Evolutionary conservation across 2,113 vertebrate genomes (phyloP), one percentile per base, ranked within the genome.

Genomic region (Columbina picui): DNA sequence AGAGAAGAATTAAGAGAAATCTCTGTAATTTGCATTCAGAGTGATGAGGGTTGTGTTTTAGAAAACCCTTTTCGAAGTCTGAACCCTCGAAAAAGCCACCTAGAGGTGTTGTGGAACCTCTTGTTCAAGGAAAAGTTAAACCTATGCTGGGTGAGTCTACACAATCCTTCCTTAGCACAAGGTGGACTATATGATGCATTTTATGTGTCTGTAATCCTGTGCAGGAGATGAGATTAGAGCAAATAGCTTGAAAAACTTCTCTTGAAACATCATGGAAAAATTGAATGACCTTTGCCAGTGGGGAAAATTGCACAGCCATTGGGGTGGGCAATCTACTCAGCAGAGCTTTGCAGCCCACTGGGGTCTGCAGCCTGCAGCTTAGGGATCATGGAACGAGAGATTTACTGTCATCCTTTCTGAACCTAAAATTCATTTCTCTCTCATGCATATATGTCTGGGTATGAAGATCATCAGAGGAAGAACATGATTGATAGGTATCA

Each of bases 221-320:
- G 30, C 12, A 23, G 59, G 34, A 81, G 43, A 43, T 43, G 29
- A 64, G 9, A 68, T 20, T 10, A 26, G 23, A 69, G 41, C 5
- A 30, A 65, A 56, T 3, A 76, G 10, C 56, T 59, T 64, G 61
- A 27, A 86, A 57, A 20, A 1, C 5, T 21, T 36, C 9, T 45
- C 11, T 50, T 57, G n/a, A 75, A 81, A 67, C 2, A 0, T 39
- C 7, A 19, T 22, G 32, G 30, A 25, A 27, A 45, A 67, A 16
- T 53, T 39, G 52, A 57, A 25, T 3, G 12, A 14, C 18, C 15
- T 10, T 5, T 43, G 73, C 67, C 22, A 32, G 23, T 52, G 49
- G 55, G 43, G 23, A 76, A 64, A 82, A 25, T 7, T 30, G 16
- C 8, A 20, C 22, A 65, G 10, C 2, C 0, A 0, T 0, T 57